Percentiles rank a stretch among this genome's conserved stretches.
Conservation (phyloP, 2,888 invertebrate species). For the Theretra japonica region DNA sequence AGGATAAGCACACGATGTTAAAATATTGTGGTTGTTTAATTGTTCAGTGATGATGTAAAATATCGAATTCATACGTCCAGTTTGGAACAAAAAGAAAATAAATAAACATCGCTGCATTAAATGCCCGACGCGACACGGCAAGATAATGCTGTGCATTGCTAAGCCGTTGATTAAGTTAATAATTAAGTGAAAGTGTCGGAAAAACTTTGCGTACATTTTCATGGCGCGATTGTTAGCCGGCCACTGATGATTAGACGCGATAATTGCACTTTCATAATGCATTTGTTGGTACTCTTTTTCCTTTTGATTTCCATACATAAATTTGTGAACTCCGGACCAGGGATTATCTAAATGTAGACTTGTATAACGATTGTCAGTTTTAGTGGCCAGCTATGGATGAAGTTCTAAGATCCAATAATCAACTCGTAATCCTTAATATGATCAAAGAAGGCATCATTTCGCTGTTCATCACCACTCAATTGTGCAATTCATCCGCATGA, state of each 20-base stretch:
- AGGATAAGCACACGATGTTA: no score
- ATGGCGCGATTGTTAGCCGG: slow-evolving; percentile 30
- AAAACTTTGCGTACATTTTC: slow-evolving; percentile 21
- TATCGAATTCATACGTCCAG: no score
- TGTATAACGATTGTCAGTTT: no score
- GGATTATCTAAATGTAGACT: not conserved
- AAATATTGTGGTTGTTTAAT: no score
- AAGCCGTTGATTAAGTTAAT: slow-evolving; percentile 22
- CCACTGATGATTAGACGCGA: slow-evolving; percentile 29
- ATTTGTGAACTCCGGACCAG: not conserved
- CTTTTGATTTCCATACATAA: not conserved
- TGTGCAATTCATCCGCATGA: no score
- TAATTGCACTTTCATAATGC: slow-evolving; percentile 29
- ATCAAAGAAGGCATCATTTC: no score
- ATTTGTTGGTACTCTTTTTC: not conserved
- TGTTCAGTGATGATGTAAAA: no score
- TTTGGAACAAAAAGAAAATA: not conserved
- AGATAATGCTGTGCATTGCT: not conserved
- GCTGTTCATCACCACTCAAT: no score
- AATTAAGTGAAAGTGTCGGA: slow-evolving; percentile 23
- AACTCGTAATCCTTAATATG: no score
- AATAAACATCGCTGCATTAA: no score
- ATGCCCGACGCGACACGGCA: not conserved
- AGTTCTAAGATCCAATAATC: no score
- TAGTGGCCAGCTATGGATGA: no score